A percentile compares a stretch with the other conserved stretches of the same genome.
These are phyloP conservation scores for Euthynnus affinis DNA, from an alignment of 2,797 vertebrate species.

Conservation along the genomic window DNA sequence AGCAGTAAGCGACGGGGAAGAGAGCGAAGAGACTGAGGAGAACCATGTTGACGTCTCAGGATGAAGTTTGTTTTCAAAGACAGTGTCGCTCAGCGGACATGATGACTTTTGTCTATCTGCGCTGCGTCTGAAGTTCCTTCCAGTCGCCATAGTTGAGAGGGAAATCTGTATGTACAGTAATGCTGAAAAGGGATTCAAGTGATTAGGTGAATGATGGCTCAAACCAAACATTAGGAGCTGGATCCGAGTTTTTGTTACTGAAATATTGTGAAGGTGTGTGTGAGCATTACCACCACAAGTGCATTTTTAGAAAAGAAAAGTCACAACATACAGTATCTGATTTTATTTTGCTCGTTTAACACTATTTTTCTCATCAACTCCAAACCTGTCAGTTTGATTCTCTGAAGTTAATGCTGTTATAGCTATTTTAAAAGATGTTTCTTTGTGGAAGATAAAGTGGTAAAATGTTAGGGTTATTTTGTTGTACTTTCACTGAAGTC, in stretches of 20 bases:
- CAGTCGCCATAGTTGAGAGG: slow-evolving; percentile 53
- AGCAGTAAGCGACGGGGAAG: slow-evolving; percentile 2
- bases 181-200: slow-evolving; percentile 62
- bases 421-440: slow-evolving; percentile 73
- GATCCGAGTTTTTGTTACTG: slow-evolving; percentile 40
- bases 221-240: slow-evolving; percentile 48
- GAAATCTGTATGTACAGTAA: slow-evolving; percentile 40
- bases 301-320: slow-evolving; percentile 73
- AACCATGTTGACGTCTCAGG: slow-evolving; percentile 41
- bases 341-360: slow-evolving; percentile 66
- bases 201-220: slow-evolving; percentile 41
- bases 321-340: slow-evolving; percentile 45
- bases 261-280: slow-evolving; percentile 50
- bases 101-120: slow-evolving; percentile 37
- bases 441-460: slow-evolving; percentile 78
- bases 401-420: slow-evolving; percentile 67
- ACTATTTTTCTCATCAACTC: slow-evolving; percentile 58
- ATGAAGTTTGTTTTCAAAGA: slow-evolving; percentile 51
- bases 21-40: slow-evolving; percentile 31
- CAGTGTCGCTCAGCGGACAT: slow-evolving; percentile 38
- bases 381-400: slow-evolving; percentile 56
- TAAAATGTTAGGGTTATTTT: slow-evolving; percentile 77
- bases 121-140: slow-evolving; percentile 36
- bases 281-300: slow-evolving; percentile 79
- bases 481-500: slow-evolving; percentile 74